A percentile compares a stretch with the other conserved stretches of the same genome.
phyloP scores from a whole-genome alignment of 2,113 vertebrate genomes.

The Sclerurus mexicanus region DNA sequence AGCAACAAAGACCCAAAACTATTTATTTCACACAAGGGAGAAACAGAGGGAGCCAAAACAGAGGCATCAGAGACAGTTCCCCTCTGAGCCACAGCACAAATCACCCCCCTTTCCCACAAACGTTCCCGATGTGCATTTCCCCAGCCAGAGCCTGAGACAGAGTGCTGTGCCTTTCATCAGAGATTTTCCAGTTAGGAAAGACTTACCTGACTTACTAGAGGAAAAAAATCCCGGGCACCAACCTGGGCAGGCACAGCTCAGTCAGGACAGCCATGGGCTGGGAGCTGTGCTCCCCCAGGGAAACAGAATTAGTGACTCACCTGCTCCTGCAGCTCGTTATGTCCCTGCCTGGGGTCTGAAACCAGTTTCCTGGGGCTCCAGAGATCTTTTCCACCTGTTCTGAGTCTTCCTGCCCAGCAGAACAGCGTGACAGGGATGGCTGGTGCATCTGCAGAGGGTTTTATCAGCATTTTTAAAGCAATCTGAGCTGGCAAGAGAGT shows the following conservation, averaged over 20 bases:
- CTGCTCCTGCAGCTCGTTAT: background rate
- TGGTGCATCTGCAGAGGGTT: background rate
- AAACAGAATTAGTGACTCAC: background rate
- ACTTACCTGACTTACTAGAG: background rate
- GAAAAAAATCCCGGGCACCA: background rate
- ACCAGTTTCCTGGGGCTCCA: background rate
- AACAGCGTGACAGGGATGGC: background rate
- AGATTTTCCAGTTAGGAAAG: background rate
- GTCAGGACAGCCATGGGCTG: background rate
- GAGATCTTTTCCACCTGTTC: background rate
- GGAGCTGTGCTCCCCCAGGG: accelerated
- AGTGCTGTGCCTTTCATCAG: background rate
- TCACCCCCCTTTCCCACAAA: background rate
- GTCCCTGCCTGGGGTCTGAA: background rate
- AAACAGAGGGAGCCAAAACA: background rate
- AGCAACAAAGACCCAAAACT: background rate
- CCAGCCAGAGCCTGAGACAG: background rate
- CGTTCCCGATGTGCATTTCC: background rate
- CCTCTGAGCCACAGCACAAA: background rate
- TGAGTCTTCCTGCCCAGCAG: background rate
- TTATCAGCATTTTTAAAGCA: background rate
- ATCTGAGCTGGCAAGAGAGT: background rate
- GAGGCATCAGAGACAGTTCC: background rate
- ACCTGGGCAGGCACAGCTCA: background rate
- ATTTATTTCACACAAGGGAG: background rate